Percentiles rank a stretch among this genome's conserved stretches.
These are phyloP conservation scores for Amniataba percoides DNA, from an alignment of 2,797 vertebrate genomes.

Conservation along the genomic window DNA sequence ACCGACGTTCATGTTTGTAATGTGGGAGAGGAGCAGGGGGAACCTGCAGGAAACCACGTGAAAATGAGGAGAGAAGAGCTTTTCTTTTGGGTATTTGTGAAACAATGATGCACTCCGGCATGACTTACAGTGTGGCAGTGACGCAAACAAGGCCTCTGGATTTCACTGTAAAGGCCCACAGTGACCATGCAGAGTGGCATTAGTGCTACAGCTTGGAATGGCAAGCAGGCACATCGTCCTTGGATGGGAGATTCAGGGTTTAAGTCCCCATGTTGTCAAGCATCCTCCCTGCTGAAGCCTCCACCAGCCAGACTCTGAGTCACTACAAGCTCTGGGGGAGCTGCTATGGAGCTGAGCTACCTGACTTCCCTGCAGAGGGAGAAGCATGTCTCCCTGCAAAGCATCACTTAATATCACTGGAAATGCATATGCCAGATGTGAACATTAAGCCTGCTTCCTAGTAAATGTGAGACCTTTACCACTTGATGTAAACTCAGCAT, in stretches of 20 bases:
- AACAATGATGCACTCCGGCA: constrained; percentile 14
- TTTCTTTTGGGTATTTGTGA: constrained; percentile 15
- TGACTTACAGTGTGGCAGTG: constrained; percentile 51
- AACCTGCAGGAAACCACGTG: neutral
- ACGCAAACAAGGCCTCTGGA: constrained; percentile 60
- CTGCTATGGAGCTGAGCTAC: constrained; percentile 45
- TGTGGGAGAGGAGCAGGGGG: neutral
- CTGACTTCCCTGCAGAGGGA: constrained; percentile 52
- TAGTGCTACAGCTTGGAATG: constrained; percentile 56
- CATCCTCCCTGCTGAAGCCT: constrained; percentile 44
- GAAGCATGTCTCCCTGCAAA: constrained; percentile 36
- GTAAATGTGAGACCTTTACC: constrained; percentile 39
- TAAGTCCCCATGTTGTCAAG: constrained; percentile 50
- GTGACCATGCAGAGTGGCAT: constrained; percentile 45
- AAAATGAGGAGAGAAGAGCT: neutral
- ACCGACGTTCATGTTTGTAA: constrained; percentile 14
- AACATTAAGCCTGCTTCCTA: constrained; percentile 28
- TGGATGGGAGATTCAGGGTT: constrained; percentile 57
- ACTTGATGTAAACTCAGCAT: constrained; percentile 27
- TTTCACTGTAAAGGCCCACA: constrained; percentile 53
- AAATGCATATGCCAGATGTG: constrained; percentile 39
- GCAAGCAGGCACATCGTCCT: constrained; percentile 57
- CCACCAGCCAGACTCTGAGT: constrained; percentile 49
- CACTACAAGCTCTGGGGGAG: constrained; percentile 49
- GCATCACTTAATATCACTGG: constrained; percentile 35